Base-by-base conservation (phyloP, 2,797 vertebrate genomes). In the Labroides dimidiatus region DNA sequence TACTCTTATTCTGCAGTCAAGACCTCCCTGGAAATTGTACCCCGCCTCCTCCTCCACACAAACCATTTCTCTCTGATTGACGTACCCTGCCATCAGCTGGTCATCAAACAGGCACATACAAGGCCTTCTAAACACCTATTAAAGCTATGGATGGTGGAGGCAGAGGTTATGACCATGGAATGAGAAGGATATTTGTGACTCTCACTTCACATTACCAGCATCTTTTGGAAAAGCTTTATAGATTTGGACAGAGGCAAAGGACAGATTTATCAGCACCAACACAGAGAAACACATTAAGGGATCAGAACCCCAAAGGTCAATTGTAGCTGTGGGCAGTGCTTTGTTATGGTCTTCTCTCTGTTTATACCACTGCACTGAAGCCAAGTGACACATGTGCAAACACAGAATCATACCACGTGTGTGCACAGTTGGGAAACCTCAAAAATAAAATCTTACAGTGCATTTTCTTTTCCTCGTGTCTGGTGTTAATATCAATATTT, bases 251-350 rank as follows among this genome's bases (percentile, higher is more conserved):
- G 81, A 83, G 67, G 80, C 75, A 56, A 81, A 71, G 75, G 68
- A 76, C 81, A 74, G 81, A 86, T 92, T 92, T 91, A 93, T 91
- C 88, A 90, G 88, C 79, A 77, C 36, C 80, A 86, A 84, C 87
- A 87, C 84, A 85, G 84, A 79, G 80, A 84, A 87, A 91, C 86
- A 88, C 90, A 93, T 91, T 88, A 89, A 87, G 84, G 88, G 87
- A 88, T 86, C 82, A 80, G 66, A 87, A 87, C 78, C 84, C 82
- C 84, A 92, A 93, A 93, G 91, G 91, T 94, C 92, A 93, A 84
- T 77, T 72, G 78, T 81, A 80, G 89, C 91, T 86, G 64, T 76
- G 53, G 89, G 93, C 91, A 72, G 74, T 64, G 60, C 74, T 86
- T 87, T 84, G 73, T 85, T 85, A 49, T 81, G 58, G 66, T 78